Conservation (phyloP, 1,140 invertebrate species). For the Scaptodrosophila lebanonensis region DNA sequence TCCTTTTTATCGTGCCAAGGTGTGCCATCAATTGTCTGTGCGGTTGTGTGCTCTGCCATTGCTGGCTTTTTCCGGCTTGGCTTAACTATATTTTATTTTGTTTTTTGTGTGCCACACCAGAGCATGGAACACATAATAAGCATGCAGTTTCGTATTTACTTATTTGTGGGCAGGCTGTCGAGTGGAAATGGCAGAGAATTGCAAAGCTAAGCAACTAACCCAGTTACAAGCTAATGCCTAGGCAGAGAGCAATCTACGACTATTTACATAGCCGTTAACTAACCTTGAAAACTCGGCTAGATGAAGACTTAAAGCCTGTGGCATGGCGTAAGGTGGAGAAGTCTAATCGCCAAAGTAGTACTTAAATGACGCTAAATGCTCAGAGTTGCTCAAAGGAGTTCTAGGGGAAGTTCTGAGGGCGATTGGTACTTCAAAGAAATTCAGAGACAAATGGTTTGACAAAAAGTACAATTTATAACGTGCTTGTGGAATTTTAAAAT, state of each 20-base stretch:
- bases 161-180: slow-evolving; percentile 34
- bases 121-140: slow-evolving; percentile 9
- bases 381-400: too few relatives aligned
- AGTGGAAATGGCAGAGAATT: slow-evolving; percentile 47
- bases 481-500: too few relatives aligned
- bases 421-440: too few relatives aligned
- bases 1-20: slow-evolving; percentile 74
- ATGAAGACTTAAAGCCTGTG: too few relatives aligned
- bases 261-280: neutral
- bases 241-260: neutral
- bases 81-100: slow-evolving; percentile 8
- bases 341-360: too few relatives aligned
- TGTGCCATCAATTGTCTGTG: slow-evolving; percentile 71
- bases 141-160: slow-evolving; percentile 5
- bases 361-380: too few relatives aligned
- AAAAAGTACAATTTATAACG: too few relatives aligned
- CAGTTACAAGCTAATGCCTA: slow-evolving; percentile 33
- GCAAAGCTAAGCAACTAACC: slow-evolving; percentile 46
- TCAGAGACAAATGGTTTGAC: too few relatives aligned
- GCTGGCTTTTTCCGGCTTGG: slow-evolving; percentile 24
- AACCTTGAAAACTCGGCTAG: slow-evolving; percentile 31
- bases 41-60: neutral
- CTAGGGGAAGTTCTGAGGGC: too few relatives aligned
- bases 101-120: slow-evolving; percentile 14
- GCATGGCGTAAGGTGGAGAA: too few relatives aligned